A percentile compares a stretch with the other conserved stretches of the same genome.
Evolutionary conservation across 2,888 invertebrate genomes (phyloP).

Genomic region (Archips xylosteana): DNA sequence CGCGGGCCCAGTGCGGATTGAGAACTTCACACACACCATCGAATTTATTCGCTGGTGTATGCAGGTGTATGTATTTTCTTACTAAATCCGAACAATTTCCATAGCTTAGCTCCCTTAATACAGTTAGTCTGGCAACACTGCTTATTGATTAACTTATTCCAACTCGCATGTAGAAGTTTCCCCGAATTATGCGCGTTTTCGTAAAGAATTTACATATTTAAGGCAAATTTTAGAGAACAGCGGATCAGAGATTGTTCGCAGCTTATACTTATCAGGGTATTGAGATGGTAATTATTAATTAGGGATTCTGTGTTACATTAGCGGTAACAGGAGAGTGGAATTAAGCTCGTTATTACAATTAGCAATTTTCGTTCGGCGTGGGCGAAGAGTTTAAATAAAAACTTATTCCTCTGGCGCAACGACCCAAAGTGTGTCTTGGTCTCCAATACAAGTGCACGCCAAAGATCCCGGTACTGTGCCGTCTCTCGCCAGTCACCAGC

Average conservation of each 20-base stretch:
- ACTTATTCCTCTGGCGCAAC: too few species aligned
- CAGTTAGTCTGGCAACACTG: slow-evolving; percentile 10
- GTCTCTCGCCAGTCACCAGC: too few species aligned
- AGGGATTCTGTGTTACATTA: slow-evolving; percentile 3
- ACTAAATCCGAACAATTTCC: background rate
- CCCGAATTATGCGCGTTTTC: slow-evolving; percentile 37
- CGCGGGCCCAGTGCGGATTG: too few species aligned
- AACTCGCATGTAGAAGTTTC: slow-evolving; percentile 25
- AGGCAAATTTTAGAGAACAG: background rate
- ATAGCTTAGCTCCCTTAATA: background rate
- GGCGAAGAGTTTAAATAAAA: too few species aligned
- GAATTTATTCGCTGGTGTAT: too few species aligned
- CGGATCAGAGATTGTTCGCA: slow-evolving; percentile 20
- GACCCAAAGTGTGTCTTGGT: too few species aligned
- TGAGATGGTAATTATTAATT: slow-evolving; percentile 40
- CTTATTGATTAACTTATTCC: slow-evolving; percentile 33
- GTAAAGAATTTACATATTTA: slow-evolving; percentile 41
- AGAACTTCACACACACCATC: too few species aligned
- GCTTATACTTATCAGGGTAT: slow-evolving; percentile 23
- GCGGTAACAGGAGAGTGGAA: background rate
- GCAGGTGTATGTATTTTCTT: too few species aligned
- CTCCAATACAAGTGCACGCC: too few species aligned
- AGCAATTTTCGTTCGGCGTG: too few species aligned
- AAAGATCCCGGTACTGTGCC: too few species aligned
- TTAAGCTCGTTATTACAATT: background rate